Evolutionary conservation across 2,797 vertebrate species (phyloP).

Genomic region (Falco columbarius): DNA sequence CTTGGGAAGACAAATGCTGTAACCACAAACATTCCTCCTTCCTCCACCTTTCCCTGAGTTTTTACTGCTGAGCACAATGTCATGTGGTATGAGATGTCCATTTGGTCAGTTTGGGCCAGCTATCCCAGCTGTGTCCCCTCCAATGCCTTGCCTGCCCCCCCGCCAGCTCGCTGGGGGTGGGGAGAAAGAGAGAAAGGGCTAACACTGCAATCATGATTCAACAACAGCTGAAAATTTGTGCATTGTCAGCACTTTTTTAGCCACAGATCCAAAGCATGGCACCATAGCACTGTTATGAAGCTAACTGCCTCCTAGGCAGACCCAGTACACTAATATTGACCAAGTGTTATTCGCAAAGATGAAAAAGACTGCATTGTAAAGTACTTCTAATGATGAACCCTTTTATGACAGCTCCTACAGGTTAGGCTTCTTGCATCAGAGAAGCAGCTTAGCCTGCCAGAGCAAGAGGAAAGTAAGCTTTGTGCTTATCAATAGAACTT

Average conservation of each 20-base stretch:
- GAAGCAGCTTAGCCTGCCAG: not conserved
- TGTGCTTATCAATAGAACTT: not conserved
- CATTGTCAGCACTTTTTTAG: not conserved
- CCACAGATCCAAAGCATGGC: not conserved
- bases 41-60: not conserved
- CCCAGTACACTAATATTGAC: not conserved
- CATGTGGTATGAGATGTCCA: not conserved
- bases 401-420: not conserved
- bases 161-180: fast-evolving
- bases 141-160: not conserved
- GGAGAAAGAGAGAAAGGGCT: fast-evolving
- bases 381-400: not conserved
- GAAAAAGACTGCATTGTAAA: not conserved
- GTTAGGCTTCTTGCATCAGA: not conserved
- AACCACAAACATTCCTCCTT: not conserved
- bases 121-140: not conserved
- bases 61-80: not conserved
- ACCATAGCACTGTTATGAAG: not conserved
- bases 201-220: not conserved
- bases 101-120: not conserved
- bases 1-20: not conserved
- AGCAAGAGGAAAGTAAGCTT: not conserved
- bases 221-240: not conserved
- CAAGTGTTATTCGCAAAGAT: not conserved
- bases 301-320: not conserved